These are phyloP conservation scores for Zoroaster sp. DNA, from an alignment of 53 echinoderm and acorn worm genomes.

Conservation along the genomic window DNA sequence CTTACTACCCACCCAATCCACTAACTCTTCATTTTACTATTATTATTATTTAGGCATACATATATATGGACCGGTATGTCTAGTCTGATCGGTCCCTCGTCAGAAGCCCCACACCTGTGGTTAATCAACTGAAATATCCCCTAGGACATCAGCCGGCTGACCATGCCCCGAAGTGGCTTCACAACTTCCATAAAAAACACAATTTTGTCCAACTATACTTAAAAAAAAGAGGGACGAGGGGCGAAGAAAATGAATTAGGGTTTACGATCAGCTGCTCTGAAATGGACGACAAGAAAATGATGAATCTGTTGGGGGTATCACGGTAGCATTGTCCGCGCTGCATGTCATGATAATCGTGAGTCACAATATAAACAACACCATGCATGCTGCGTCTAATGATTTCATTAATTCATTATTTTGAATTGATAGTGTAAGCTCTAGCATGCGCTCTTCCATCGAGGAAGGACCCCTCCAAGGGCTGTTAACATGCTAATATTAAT, in stretches of 20 bases:
- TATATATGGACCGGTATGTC: not conserved
- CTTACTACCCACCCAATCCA: not conserved
- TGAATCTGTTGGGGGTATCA: not conserved
- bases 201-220: not conserved
- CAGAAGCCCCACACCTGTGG: conserved; percentile 20
- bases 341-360: not conserved
- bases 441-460: not conserved
- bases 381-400: not conserved
- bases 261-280: conserved; percentile 37
- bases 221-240: not conserved
- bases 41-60: not conserved
- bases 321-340: not conserved
- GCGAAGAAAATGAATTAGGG: conserved; percentile 27
- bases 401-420: conserved; percentile 50
- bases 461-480: conserved; percentile 5
- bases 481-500: conserved; percentile 11
- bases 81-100: not conserved
- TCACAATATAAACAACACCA: conserved; percentile 38
- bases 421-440: not conserved
- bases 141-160: not conserved
- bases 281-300: not conserved
- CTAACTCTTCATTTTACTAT: not conserved
- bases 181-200: not conserved
- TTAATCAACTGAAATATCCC: not conserved
- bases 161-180: not conserved